Evolutionary conservation across 2,113 vertebrate species (phyloP), one percentile per base, ranked within the genome.

Genomic region (Thunnus thynnus): DNA sequence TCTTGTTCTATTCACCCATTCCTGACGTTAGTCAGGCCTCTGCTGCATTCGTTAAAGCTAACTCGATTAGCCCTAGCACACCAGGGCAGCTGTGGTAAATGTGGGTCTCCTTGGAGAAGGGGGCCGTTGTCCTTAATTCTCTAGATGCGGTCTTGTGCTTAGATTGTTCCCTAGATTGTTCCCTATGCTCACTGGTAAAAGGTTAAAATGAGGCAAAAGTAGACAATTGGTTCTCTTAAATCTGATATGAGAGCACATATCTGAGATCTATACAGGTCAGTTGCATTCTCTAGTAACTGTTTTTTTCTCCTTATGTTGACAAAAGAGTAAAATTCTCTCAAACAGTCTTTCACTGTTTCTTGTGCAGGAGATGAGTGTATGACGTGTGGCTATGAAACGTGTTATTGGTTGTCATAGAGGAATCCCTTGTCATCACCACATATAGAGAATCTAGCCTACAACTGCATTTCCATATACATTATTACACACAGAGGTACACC

Each of bases 41-140:
- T 73, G 83, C 88, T 87, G 84, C 91, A 90, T 90, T 94, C 81
- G 89, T 89, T 91, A 90, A 87, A 89, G 73, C 65, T 94, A 95
- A 95, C 90, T 93, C 78, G 83, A 92, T 94, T 94, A 94, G 78
- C 81, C 63, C 62, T 55, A 75, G 90, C 91, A 89, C 88, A 93
- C 92, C 85, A 90, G 77, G 82, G 90, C 93, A 91, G 91, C 88
- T 94, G 87, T 91, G 55, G 80, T 90, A 89, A 91, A 92, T 91
- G 93, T 90, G 91, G 91, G 89, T 89, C 84, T 93, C 78, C 73
- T 89, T 75, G 72, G 85, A 92, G 86, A 91, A 91, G 82, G 92
- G 85, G 85, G 69, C 83, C 1, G 82, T 91, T 92, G 93, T 92
- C 83, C 80, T 88, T 84, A 88, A 90, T 91, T 91, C 62, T 74